Evolutionary conservation across 53 echinoderm and acorn worm genomes (phyloP).

Genomic region (Paracentrotus lividus): DNA sequence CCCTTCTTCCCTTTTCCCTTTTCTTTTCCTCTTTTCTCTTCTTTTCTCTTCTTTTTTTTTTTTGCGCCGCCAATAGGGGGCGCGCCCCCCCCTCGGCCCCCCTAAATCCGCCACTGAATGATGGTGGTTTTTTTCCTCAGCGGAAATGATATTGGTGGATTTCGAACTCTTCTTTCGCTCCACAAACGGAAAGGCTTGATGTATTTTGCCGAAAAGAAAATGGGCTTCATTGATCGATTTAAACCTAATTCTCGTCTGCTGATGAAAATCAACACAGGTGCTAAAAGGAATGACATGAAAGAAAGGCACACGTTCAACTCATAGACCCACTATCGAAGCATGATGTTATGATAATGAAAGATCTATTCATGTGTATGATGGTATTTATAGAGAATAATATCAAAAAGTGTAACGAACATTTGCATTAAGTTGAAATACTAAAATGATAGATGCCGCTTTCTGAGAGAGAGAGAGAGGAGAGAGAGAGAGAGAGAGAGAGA

Average conservation of each 20-base stretch:
- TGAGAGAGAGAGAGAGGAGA: not conserved
- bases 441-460: not conserved
- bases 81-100: no score
- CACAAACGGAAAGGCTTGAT: constrained; percentile 11
- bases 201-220: not conserved
- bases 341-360: not conserved
- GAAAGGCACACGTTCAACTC: not conserved
- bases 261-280: constrained; percentile 54
- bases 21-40: no score
- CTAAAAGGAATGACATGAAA: not conserved
- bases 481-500: not conserved
- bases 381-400: not conserved
- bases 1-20: no score
- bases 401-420: not conserved
- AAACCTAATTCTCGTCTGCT: constrained; percentile 37
- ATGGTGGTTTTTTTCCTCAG: no score
- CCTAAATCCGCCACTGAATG: no score
- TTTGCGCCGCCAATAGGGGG: no score
- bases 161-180: not conserved
- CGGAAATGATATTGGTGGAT: constrained; percentile 68
- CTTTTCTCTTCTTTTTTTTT: no score
- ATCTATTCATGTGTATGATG: not conserved
- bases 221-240: constrained; percentile 60
- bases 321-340: not conserved
- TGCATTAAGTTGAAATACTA: not conserved